A percentile compares a stretch with the other conserved stretches of the same genome.
Conservation (phyloP, 2,113 vertebrate genomes). For the Bagarius yarrelli region DNA sequence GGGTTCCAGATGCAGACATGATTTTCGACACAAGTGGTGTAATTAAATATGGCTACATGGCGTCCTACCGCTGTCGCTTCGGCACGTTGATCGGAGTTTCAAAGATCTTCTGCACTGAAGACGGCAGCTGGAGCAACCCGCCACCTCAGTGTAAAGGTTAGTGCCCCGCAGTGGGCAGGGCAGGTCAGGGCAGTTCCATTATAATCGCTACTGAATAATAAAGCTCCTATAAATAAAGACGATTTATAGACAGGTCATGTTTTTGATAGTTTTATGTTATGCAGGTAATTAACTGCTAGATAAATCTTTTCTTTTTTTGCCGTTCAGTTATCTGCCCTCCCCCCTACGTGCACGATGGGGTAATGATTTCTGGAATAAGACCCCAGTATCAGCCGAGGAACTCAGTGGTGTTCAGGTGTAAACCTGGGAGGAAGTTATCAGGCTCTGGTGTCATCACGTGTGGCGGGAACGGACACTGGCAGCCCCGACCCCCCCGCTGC, state of each 20-base stretch:
- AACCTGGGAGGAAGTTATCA: background rate
- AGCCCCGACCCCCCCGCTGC: constrained; percentile 28
- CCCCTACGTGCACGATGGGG: background rate
- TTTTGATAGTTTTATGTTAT: no score
- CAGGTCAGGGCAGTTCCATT: no score
- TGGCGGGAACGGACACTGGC: constrained; percentile 16
- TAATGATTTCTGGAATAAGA: background rate
- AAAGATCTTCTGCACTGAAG: constrained; percentile 61
- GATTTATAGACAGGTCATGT: no score
- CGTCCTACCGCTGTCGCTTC: constrained; percentile 55
- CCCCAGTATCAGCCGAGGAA: background rate
- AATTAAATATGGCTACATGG: constrained; percentile 44
- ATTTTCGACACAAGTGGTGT: background rate
- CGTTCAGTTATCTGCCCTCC: constrained; percentile 19
- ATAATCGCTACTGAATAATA: no score
- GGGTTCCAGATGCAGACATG: constrained; percentile 25
- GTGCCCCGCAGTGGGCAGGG: no score
- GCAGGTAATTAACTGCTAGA: no score
- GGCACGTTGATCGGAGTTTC: constrained; percentile 57
- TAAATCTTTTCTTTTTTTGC: background rate
- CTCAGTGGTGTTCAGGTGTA: background rate
- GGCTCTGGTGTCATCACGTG: constrained; percentile 18
- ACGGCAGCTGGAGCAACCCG: constrained; percentile 65
- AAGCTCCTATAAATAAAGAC: no score
- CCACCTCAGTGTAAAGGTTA: constrained; percentile 67